These are phyloP conservation scores for Neodiprion lecontei DNA, from an alignment of 1,140 invertebrate species.

Conservation along the genomic window DNA sequence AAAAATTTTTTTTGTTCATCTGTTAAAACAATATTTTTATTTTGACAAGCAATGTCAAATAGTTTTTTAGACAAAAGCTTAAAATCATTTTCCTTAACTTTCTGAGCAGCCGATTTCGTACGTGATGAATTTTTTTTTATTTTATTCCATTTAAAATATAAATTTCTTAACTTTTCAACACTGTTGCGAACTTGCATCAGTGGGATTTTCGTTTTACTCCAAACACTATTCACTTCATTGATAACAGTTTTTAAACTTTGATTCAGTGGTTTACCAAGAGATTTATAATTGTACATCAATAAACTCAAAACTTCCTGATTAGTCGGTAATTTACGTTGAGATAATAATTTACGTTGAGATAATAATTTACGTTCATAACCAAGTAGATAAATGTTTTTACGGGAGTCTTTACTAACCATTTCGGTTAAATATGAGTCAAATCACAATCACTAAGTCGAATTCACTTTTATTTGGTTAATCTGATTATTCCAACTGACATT, in stretches of 20 bases:
- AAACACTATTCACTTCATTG: conserved; percentile 20
- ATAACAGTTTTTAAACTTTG: conserved; percentile 17
- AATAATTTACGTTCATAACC: conserved; percentile 9
- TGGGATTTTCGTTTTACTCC: conserved; percentile 12
- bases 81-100: conserved; percentile 10
- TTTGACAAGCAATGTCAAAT: conserved; percentile 15
- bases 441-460: background rate
- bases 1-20: conserved; percentile 13
- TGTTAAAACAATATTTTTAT: conserved; percentile 15
- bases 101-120: conserved; percentile 7
- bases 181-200: conserved; percentile 12
- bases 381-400: conserved; percentile 17
- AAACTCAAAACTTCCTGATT: conserved; percentile 18
- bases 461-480: no score
- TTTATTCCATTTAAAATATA: conserved; percentile 12
- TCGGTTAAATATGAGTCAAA: conserved; percentile 12
- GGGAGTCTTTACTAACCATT: conserved; percentile 9
- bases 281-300: conserved; percentile 17
- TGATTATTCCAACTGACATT: conserved; percentile 8
- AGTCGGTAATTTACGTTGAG: conserved; percentile 18
- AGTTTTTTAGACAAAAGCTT: conserved; percentile 14
- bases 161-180: conserved; percentile 15
- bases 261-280: conserved; percentile 18
- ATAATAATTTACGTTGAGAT: background rate
- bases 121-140: conserved; percentile 1